Conservation (phyloP, 2,888 invertebrate genomes). For the Oegoconia quadripuncta region DNA sequence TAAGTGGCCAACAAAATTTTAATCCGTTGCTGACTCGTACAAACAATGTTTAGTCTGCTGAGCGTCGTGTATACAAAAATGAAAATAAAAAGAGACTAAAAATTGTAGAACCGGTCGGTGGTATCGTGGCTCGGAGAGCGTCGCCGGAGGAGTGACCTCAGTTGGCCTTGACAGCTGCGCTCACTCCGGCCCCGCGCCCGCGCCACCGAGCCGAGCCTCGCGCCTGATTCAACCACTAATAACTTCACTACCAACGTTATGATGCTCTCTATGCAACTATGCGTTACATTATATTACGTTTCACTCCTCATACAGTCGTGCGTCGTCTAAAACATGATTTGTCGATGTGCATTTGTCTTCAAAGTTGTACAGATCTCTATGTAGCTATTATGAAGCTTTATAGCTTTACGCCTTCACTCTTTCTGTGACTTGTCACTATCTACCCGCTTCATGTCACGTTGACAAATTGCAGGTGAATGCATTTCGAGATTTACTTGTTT, state of each 20-base stretch:
- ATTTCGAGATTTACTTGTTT: too few relatives aligned
- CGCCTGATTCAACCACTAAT: constrained; percentile 71
- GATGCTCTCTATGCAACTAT: constrained; percentile 65
- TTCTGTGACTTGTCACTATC: neutral
- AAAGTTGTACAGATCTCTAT: constrained; percentile 17
- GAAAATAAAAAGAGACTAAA: constrained; percentile 78
- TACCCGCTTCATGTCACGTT: constrained; percentile 5
- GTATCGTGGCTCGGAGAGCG: constrained; percentile 71
- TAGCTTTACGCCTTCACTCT: neutral
- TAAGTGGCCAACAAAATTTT: constrained; percentile 66
- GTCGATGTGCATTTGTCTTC: constrained; percentile 51
- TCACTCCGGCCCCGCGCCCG: constrained; percentile 57
- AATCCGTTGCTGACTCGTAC: constrained; percentile 71
- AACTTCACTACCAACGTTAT: constrained; percentile 72
- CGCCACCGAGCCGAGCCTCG: too few relatives aligned
- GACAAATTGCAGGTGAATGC: constrained; percentile 5
- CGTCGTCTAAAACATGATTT: constrained; percentile 59
- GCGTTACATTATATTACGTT: constrained; percentile 53
- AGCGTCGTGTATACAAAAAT: constrained; percentile 77
- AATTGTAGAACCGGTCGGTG: constrained; percentile 76
- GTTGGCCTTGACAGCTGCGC: constrained; percentile 78
- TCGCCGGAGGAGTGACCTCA: constrained; percentile 74
- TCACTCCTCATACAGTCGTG: constrained; percentile 26
- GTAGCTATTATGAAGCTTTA: constrained; percentile 1
- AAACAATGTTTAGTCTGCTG: constrained; percentile 78